Evolutionary conservation across 2,888 invertebrate species (phyloP).

Genomic region (Nomada hirtipes): DNA sequence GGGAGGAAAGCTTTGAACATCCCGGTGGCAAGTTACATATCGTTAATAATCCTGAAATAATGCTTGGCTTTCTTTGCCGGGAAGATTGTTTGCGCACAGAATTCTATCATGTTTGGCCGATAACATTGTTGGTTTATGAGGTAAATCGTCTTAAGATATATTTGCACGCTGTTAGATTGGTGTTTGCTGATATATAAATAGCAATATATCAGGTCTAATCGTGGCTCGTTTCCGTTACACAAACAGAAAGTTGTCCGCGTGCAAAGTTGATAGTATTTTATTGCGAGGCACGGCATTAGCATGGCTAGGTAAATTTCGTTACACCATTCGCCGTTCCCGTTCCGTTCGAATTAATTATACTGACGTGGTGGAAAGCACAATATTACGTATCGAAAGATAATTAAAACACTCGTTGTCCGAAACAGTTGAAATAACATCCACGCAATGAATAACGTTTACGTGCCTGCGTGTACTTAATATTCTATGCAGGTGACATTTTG

Average conservation of each 20-base stretch:
- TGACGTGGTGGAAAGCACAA: no score
- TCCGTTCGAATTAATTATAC: background rate
- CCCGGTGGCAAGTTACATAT: conserved; percentile 20
- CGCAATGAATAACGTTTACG: background rate
- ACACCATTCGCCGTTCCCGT: background rate
- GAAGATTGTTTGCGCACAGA: conserved; percentile 36
- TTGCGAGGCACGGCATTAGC: conserved; percentile 1
- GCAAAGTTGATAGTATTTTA: conserved; percentile 28
- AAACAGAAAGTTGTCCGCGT: conserved; percentile 29
- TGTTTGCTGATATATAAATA: conserved; percentile 44
- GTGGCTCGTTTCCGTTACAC: conserved; percentile 23
- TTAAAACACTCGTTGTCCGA: background rate
- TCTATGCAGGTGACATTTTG: background rate
- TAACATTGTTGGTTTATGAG: conserved; percentile 48
- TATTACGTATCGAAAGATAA: background rate
- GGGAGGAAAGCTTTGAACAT: background rate
- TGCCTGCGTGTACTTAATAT: background rate
- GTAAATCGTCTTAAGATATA: conserved; percentile 51
- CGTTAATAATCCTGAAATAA: conserved; percentile 52
- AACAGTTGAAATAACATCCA: background rate
- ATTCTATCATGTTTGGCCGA: conserved; percentile 40
- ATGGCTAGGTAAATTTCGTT: background rate
- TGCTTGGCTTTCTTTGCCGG: conserved; percentile 37
- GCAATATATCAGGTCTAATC: conserved; percentile 45
- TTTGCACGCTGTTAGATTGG: conserved; percentile 52